Percentiles rank a stretch among this genome's conserved stretches.
These are phyloP conservation scores for Corythoichthys haematopterus DNA, from an alignment of 2,113 vertebrate genomes.

Conservation along the genomic window DNA sequence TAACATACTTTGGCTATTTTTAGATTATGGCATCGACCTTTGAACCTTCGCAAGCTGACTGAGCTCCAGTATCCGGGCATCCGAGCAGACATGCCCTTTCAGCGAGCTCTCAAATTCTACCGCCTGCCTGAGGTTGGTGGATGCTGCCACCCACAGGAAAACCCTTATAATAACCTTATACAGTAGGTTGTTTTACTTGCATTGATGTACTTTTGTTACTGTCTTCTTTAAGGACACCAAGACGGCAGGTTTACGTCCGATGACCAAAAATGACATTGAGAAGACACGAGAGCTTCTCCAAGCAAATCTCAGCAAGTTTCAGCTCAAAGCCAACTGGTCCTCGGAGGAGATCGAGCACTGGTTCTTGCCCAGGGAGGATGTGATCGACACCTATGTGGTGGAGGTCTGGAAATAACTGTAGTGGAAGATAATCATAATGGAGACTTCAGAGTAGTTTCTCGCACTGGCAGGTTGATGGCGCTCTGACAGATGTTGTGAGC, in stretches of 20 bases:
- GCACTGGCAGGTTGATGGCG: conserved; percentile 69
- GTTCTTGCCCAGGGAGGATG: conserved; percentile 84
- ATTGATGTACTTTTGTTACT: too few species aligned
- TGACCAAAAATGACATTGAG: conserved; percentile 78
- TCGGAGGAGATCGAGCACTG: conserved; percentile 86
- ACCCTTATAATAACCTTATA: not conserved
- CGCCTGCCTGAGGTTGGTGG: conserved; percentile 85
- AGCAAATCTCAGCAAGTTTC: conserved; percentile 77
- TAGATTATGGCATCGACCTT: conserved; percentile 89
- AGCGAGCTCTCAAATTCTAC: conserved; percentile 87
- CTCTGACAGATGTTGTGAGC: conserved; percentile 87
- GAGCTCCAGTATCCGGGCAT: conserved; percentile 87
- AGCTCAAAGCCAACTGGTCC: conserved; percentile 78
- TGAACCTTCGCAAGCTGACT: conserved; percentile 88
- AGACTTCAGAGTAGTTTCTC: not conserved
- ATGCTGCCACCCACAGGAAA: conserved; percentile 40
- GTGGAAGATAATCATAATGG: not conserved
- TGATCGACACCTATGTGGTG: conserved; percentile 90
- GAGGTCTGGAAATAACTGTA: conserved; percentile 72
- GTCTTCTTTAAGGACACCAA: conserved; percentile 73
- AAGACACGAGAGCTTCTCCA: conserved; percentile 76
- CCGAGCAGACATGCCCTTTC: conserved; percentile 85
- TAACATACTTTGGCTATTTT: not conserved
- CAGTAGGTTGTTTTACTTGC: not conserved
- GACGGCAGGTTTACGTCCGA: conserved; percentile 78